A percentile compares a stretch with the other conserved stretches of the same genome.
Evolutionary conservation across 2,797 vertebrate species (phyloP).

Genomic region (Hipposideros larvatus): DNA sequence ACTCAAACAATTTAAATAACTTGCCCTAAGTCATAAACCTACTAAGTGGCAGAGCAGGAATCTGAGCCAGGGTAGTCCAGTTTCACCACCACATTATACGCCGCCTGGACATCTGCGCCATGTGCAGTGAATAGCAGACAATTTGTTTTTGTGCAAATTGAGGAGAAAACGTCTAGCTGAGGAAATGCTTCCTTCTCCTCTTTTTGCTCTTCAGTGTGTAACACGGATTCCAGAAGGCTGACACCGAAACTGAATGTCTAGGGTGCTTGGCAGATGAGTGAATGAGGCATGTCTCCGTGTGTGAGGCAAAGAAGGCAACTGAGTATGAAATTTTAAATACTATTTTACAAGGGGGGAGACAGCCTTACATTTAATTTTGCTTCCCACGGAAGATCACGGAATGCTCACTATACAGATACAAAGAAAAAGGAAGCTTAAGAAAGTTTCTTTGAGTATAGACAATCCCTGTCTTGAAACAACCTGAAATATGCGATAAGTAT

Average conservation of each 20-base stretch:
- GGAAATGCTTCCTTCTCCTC: background rate
- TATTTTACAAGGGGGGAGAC: background rate
- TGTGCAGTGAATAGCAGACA: background rate
- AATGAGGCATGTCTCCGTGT: background rate
- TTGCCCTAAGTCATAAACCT: background rate
- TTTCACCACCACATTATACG: background rate
- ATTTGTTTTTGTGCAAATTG: background rate
- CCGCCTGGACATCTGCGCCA: background rate
- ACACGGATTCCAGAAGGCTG: background rate
- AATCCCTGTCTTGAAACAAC: constrained; percentile 38
- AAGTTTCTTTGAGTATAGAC: background rate
- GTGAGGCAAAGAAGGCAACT: background rate
- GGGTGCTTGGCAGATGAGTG: background rate
- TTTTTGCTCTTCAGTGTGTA: background rate
- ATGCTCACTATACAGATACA: background rate
- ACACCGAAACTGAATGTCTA: background rate
- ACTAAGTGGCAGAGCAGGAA: constrained; percentile 38
- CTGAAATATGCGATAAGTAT: background rate
- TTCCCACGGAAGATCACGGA: background rate
- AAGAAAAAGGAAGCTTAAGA: background rate
- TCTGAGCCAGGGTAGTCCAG: background rate
- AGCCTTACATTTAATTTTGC: background rate
- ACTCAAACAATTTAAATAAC: constrained; percentile 57
- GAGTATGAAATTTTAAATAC: constrained; percentile 19
- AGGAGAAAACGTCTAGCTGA: background rate